These are phyloP conservation scores for Drosophila trapezifrons DNA, from an alignment of 1,140 invertebrate species.

Conservation along the genomic window DNA sequence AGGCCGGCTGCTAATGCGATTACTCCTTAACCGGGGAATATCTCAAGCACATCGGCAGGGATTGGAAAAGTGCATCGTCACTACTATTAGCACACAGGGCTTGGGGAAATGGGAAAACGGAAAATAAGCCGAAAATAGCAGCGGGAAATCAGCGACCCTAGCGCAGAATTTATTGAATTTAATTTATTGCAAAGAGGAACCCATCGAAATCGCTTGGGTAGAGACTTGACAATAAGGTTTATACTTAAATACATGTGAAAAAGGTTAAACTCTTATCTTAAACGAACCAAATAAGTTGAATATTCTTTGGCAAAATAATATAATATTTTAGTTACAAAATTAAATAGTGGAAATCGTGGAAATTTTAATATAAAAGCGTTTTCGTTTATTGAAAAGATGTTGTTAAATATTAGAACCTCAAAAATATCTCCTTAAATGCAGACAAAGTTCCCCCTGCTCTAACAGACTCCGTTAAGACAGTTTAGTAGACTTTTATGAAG, in stretches of 20 bases:
- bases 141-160: not conserved
- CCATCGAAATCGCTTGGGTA: no score
- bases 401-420: no score
- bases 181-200: not conserved
- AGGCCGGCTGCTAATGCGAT: constrained; percentile 36
- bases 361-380: no score
- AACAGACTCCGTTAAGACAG: no score
- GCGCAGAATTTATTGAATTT: constrained; percentile 1
- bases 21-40: constrained; percentile 42
- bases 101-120: constrained; percentile 3
- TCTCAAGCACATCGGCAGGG: constrained; percentile 5
- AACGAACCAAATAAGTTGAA: no score
- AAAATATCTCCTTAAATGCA: no score
- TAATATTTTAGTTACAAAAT: no score
- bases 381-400: no score
- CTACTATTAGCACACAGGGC: constrained; percentile 40
- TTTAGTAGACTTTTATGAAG: not conserved
- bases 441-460: not conserved
- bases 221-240: not conserved
- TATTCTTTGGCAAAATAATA: not conserved
- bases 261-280: no score
- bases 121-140: constrained; percentile 18
- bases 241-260: not conserved
- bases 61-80: constrained; percentile 57
- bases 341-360: no score